phyloP scores from a whole-genome alignment of 2,113 vertebrate genomes.

The Vulpes lagopus region DNA sequence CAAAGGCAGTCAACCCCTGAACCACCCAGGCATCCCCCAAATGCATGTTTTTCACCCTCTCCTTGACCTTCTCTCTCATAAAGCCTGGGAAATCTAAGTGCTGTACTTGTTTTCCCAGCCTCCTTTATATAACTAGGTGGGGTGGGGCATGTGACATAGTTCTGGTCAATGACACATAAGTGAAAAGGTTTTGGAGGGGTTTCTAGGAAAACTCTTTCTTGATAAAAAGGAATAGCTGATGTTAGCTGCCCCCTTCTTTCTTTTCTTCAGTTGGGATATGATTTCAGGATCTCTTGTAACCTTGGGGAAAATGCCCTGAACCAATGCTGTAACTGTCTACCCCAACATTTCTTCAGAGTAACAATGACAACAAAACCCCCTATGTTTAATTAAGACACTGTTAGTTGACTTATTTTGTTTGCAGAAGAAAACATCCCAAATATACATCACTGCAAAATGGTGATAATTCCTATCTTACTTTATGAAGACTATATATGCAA shows the following conservation, averaged over 20 bases:
- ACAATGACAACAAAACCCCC: not conserved
- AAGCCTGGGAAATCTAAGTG: not conserved
- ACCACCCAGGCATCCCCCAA: too few relatives aligned
- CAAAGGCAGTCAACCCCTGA: too few relatives aligned
- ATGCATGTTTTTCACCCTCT: not conserved
- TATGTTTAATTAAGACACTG: slow-evolving; percentile 12
- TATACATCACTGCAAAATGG: not conserved
- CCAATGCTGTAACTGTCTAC: not conserved
- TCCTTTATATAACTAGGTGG: not conserved
- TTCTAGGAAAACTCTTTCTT: not conserved
- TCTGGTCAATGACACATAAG: not conserved
- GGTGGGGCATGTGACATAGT: not conserved
- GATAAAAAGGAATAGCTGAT: not conserved
- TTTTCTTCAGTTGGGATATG: not conserved
- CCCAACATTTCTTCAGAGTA: not conserved
- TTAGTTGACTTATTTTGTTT: slow-evolving; percentile 26
- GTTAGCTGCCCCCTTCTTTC: not conserved
- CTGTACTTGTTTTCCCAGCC: not conserved
- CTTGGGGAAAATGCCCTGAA: not conserved
- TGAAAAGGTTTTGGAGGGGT: not conserved
- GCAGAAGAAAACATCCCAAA: slow-evolving; percentile 15
- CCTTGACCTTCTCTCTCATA: not conserved
- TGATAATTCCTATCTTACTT: not conserved
- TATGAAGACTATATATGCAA: slow-evolving; percentile 9
- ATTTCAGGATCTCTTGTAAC: not conserved